Evolutionary conservation across 2,113 vertebrate genomes (phyloP).

Genomic region (Myotis yumanensis): DNA sequence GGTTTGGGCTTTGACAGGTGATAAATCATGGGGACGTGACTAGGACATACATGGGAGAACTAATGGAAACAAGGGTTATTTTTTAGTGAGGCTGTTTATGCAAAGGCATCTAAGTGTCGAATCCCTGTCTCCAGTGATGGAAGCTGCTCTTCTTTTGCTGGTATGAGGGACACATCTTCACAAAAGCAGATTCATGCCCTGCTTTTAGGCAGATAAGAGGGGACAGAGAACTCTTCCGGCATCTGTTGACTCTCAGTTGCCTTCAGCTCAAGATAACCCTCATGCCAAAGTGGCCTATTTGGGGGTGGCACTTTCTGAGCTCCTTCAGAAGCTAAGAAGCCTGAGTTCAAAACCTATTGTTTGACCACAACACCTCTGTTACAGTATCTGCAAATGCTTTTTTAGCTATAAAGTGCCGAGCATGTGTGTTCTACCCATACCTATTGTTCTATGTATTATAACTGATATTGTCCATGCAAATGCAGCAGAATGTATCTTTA

Average conservation of each 20-base stretch:
- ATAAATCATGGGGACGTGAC: neutral
- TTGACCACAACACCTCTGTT: neutral
- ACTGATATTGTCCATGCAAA: neutral
- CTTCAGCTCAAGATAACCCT: neutral
- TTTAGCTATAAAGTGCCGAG: neutral
- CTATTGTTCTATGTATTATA: neutral
- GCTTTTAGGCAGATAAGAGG: neutral
- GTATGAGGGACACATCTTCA: neutral
- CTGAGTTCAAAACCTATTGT: too few species aligned
- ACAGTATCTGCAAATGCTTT: neutral
- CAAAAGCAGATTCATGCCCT: neutral
- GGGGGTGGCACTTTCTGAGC: neutral
- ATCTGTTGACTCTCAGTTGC: neutral
- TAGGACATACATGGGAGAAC: neutral
- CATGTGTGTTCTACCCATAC: neutral
- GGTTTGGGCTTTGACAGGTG: neutral
- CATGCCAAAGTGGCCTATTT: neutral
- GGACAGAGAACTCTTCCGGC: neutral
- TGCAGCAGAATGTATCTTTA: neutral
- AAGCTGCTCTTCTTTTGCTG: neutral
- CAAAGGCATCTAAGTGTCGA: neutral
- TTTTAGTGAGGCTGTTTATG: neutral
- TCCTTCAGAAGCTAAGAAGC: neutral
- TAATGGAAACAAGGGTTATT: neutral
- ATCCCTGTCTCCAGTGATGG: neutral